Evolutionary conservation across 2,113 vertebrate species (phyloP).

Genomic region (Fulica atra): DNA sequence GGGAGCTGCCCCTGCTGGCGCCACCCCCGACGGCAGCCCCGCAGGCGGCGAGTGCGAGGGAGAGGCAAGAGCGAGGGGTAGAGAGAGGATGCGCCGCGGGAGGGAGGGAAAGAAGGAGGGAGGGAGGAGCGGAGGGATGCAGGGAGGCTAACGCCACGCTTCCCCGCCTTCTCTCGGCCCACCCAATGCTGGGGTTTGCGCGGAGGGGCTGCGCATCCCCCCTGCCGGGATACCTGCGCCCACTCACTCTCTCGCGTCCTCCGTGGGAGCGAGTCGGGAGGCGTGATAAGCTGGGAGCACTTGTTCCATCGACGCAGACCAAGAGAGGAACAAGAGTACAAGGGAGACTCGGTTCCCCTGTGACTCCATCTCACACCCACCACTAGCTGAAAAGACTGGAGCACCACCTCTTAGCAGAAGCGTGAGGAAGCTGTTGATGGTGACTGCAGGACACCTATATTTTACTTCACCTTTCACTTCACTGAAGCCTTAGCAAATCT

Average conservation of each 20-base stretch:
- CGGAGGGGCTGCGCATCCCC: not conserved
- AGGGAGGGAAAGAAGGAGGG: too few relatives aligned
- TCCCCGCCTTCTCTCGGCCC: not conserved
- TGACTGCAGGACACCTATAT: not conserved
- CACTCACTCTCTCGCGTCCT: not conserved
- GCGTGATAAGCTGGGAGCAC: accelerated
- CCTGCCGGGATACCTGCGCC: not conserved
- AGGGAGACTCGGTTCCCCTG: accelerated
- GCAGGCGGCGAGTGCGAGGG: not conserved
- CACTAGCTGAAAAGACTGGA: accelerated
- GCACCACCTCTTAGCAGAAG: too few relatives aligned
- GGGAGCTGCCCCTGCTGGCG: not conserved
- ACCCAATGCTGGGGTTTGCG: not conserved
- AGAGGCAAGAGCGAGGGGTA: not conserved
- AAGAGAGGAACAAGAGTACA: accelerated
- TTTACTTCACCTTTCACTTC: not conserved
- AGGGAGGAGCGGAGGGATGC: not conserved
- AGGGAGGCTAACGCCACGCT: not conserved
- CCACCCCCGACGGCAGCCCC: not conserved
- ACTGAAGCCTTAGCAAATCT: not conserved
- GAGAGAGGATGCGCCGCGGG: not conserved
- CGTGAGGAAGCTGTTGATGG: not conserved
- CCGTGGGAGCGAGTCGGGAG: not conserved
- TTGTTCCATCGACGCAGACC: accelerated
- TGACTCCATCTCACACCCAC: accelerated